Conservation (phyloP, 2,797 vertebrate genomes). For the Ctenopoma kingsleyae region DNA sequence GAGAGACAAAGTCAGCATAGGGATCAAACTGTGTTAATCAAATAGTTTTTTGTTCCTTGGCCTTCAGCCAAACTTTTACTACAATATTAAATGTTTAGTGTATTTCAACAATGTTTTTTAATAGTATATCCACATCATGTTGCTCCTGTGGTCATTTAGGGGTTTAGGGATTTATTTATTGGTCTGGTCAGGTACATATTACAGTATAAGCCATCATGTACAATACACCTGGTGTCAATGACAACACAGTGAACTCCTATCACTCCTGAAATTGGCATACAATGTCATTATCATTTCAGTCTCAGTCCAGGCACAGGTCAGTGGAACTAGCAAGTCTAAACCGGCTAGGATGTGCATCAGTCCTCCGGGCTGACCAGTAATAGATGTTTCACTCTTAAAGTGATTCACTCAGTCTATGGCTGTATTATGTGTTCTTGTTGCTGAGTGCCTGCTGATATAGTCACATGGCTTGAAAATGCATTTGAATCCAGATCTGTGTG, state of each 20-base stretch:
- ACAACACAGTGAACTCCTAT: not conserved
- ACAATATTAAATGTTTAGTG: too few relatives aligned
- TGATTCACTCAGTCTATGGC: constrained; percentile 31
- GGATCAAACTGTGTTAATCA: too few relatives aligned
- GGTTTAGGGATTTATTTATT: not conserved
- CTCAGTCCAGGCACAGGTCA: constrained; percentile 30
- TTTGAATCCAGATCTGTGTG: constrained; percentile 17
- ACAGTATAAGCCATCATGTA: not conserved
- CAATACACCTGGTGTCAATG: not conserved
- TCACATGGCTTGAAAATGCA: constrained; percentile 16
- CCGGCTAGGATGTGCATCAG: constrained; percentile 28
- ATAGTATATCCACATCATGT: too few relatives aligned
- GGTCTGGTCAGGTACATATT: not conserved
- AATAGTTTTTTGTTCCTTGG: too few relatives aligned
- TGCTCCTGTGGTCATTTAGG: too few relatives aligned
- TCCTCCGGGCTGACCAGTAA: constrained; percentile 38
- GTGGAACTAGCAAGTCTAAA: constrained; percentile 26
- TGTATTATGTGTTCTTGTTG: constrained; percentile 26
- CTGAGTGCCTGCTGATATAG: constrained; percentile 13
- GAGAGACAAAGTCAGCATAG: too few relatives aligned
- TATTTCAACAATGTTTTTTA: too few relatives aligned
- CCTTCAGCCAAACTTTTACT: too few relatives aligned
- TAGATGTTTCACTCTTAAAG: constrained; percentile 34
- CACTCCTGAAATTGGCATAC: constrained; percentile 10
- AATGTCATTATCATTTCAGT: constrained; percentile 6